A percentile compares a stretch with the other conserved stretches of the same genome.
Evolutionary conservation across 53 echinoderm and acorn worm species (phyloP).

Genomic region (Henricia sp.): DNA sequence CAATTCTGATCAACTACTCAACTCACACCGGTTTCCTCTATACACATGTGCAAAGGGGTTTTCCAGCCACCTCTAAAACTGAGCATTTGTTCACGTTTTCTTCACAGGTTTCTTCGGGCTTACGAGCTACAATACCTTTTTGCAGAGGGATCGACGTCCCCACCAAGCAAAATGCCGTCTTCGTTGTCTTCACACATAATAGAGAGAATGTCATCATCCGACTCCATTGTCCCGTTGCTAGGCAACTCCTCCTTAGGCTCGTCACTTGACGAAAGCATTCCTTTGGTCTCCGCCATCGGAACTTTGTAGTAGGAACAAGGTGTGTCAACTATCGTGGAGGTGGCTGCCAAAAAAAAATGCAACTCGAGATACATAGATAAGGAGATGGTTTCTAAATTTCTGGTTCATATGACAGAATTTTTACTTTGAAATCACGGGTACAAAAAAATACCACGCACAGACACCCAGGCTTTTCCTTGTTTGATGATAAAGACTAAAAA

Average conservation of each 20-base stretch:
- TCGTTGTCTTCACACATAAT: constrained; percentile 53
- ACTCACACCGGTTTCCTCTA: no score
- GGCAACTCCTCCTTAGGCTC: background rate
- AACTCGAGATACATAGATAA: background rate
- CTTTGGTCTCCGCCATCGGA: background rate
- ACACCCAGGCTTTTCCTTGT: no score
- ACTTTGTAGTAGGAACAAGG: background rate
- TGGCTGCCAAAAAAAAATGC: background rate
- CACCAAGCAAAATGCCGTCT: constrained; percentile 2
- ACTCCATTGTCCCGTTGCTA: background rate
- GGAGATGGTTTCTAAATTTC: background rate
- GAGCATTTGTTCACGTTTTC: no score
- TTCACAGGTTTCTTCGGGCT: no score
- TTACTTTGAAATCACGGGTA: no score
- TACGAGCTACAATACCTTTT: no score
- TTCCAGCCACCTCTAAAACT: no score
- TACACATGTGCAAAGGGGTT: no score
- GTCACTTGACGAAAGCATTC: background rate
- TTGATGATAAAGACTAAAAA: no score
- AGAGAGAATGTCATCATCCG: constrained; percentile 36
- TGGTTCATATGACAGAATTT: background rate
- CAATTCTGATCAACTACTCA: no score
- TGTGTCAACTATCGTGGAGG: background rate
- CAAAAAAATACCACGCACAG: no score
- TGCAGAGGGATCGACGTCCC: background rate